Base-by-base conservation (phyloP, 2,797 vertebrate species). In the Melanotaenia parkinsoni region DNA sequence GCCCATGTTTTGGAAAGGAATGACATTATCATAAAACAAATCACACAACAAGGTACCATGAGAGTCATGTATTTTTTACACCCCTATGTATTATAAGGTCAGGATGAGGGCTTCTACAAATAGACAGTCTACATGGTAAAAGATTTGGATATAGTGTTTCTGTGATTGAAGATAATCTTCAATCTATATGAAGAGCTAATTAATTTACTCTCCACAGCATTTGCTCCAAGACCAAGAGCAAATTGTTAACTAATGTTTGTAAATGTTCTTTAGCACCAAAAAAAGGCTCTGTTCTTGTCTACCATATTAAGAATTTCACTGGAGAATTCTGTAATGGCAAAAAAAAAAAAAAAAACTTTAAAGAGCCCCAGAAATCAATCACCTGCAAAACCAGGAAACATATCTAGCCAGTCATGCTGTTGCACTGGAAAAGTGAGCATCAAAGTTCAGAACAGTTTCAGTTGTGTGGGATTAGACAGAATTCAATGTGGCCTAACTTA, bases 1-100 rank as follows among this genome's bases (percentile, higher is more conserved):
- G 50, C 57, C 63, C 30, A 66, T 62, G 85, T 87, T 72, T 86
- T 73, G 62, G 72, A 74, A 38, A 76, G 74, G 80, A 88, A 83
- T 88, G 80, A 85, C 82, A 86, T 66, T 53, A 60, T 74, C 74
- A 67, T 81, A 22, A 50, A 50, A 22, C 22, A n/a, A 22, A 22
- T n/a, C 65, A 72, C 0, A 37, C 72, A 76, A 83, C 67, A 83
- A 68, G 63, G 40, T 40, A 20, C 6, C n/a, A 56, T 16, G 14
- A 57, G 54, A 57, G 26, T 57, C 3, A 2, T 57, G 26, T 57
- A 30, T 16, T 20, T 57, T 28, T 28, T 6, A 28, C 24, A 54
- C 12, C 12, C 26, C 13, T 28, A 14, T 56, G 53, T 14, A 28
- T 30, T 13, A 56, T 28, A 30, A 30, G 53, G 53, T 56, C 26